These are phyloP conservation scores for Cydia fagiglandana DNA, from an alignment of 1,140 invertebrate genomes.

Conservation along the genomic window DNA sequence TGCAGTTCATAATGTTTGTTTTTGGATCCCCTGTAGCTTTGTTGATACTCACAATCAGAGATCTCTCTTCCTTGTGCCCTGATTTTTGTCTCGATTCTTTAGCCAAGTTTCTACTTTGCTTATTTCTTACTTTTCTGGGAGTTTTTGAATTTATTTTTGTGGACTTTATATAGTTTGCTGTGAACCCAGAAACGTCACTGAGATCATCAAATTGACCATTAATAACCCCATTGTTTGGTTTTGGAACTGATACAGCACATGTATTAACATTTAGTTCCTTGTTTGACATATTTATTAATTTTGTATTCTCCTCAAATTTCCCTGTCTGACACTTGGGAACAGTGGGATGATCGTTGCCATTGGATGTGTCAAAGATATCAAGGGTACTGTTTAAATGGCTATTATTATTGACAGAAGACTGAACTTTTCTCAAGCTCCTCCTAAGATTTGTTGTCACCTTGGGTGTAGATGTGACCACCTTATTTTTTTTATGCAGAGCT, in stretches of 20 bases:
- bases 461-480: slow-evolving; percentile 65
- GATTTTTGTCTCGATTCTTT: slow-evolving; percentile 52
- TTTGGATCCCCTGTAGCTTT: slow-evolving; percentile 53
- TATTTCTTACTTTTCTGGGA: slow-evolving; percentile 56
- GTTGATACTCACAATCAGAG: slow-evolving; percentile 60
- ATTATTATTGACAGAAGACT: slow-evolving; percentile 51
- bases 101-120: slow-evolving; percentile 49
- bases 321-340: slow-evolving; percentile 36
- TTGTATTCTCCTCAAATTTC: slow-evolving; percentile 36
- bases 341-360: slow-evolving; percentile 40
- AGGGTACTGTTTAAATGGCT: slow-evolving; percentile 58
- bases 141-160: slow-evolving; percentile 62
- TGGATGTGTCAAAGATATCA: slow-evolving; percentile 51
- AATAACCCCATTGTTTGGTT: not conserved
- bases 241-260: slow-evolving; percentile 43
- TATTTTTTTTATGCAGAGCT: slow-evolving; percentile 58
- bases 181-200: slow-evolving; percentile 74
- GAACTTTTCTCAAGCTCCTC: slow-evolving; percentile 57
- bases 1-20: slow-evolving; percentile 51
- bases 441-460: slow-evolving; percentile 52
- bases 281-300: slow-evolving; percentile 36
- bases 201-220: slow-evolving; percentile 70
- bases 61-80: slow-evolving; percentile 43
- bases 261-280: slow-evolving; percentile 41
- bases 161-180: slow-evolving; percentile 72